Base-by-base conservation (phyloP, 2,113 vertebrate genomes). In the Canis aureus region DNA sequence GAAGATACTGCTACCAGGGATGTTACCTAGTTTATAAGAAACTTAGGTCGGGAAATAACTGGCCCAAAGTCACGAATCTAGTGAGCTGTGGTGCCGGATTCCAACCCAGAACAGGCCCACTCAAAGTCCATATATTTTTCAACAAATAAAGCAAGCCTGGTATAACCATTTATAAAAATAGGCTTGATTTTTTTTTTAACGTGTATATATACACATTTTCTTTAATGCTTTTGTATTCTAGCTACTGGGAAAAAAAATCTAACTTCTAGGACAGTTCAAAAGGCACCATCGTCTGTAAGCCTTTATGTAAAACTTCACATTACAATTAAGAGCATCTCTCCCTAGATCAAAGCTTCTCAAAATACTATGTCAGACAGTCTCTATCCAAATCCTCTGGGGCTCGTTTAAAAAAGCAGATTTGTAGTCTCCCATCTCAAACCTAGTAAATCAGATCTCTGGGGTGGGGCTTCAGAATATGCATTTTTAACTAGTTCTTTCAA, bases 21-120 rank as follows among this genome's bases (percentile, higher is more conserved):
- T 59, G 59, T 23, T 89, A 29, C 10, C 20, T 89, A 16, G 86
- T 85, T 79, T 91, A 51, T 69, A 67, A 55, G 27, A 90, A 91
- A 76, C 76, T 73, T 53, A 79, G 74, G 6, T 12, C 25, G 20
- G 25, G 51, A 92, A 86, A 8, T 90, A 67, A 71, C 32, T 71
- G 94, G 49, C 11, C 79, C 38, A 89, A 82, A 67, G 64, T 89
- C 59, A 66, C 60, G 96, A 83, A 88, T 51, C 67, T 90, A 84
- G 12, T 76, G 53, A 89, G 15, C 88, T 71, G 20, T 38, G 32
- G 53, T 69, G 89, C 64, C 74, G 81, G 13, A 57, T 91, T 83
- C 32, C 91, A 79, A 83, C 2, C 32, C 78, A 79, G 88, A 69
- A 25, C 5, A 84, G 43, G 59, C 11, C 35, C n/a, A 69, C 59